Percentiles rank a stretch among this genome's conserved stretches.
These are phyloP conservation scores for Musca vetustissima DNA, from an alignment of 1,140 invertebrate genomes.

Conservation along the genomic window DNA sequence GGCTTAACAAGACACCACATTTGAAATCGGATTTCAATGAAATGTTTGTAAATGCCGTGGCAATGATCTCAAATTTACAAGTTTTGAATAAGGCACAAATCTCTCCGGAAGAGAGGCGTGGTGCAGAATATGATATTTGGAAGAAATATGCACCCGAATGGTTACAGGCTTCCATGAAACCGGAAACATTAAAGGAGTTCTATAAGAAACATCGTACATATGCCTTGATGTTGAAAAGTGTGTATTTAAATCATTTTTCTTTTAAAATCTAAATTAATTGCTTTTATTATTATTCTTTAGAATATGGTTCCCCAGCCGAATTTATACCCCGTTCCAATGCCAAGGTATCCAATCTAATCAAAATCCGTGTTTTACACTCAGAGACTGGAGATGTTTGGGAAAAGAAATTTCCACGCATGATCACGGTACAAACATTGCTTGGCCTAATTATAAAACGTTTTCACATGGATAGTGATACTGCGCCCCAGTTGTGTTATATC, in stretches of 20 bases:
- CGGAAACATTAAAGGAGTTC: constrained; percentile 62
- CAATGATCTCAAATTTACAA: constrained; percentile 43
- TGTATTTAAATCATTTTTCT: constrained; percentile 30
- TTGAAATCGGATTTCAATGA: constrained; percentile 71
- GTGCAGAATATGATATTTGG: constrained; percentile 87
- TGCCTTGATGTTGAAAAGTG: constrained; percentile 61
- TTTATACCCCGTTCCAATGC: constrained; percentile 64
- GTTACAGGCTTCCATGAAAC: constrained; percentile 61
- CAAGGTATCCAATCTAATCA: constrained; percentile 66
- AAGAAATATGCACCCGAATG: constrained; percentile 77
- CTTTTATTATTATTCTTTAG: constrained; percentile 60
- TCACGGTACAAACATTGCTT: constrained; percentile 78
- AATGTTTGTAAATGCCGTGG: constrained; percentile 51
- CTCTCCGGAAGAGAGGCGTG: constrained; percentile 67
- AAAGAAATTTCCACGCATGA: constrained; percentile 74
- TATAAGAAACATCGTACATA: constrained; percentile 74
- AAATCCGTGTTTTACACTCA: constrained; percentile 65
- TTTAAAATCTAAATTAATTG: too few relatives aligned
- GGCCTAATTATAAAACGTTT: constrained; percentile 51
- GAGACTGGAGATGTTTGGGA: constrained; percentile 60
- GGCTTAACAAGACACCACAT: constrained; percentile 69
- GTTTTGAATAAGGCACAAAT: constrained; percentile 71
- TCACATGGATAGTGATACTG: constrained; percentile 28
- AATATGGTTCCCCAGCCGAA: constrained; percentile 77
- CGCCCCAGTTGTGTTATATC: constrained; percentile 58